These are phyloP conservation scores for Semaprochilodus insignis DNA, from an alignment of 2,797 vertebrate genomes.

Conservation along the genomic window DNA sequence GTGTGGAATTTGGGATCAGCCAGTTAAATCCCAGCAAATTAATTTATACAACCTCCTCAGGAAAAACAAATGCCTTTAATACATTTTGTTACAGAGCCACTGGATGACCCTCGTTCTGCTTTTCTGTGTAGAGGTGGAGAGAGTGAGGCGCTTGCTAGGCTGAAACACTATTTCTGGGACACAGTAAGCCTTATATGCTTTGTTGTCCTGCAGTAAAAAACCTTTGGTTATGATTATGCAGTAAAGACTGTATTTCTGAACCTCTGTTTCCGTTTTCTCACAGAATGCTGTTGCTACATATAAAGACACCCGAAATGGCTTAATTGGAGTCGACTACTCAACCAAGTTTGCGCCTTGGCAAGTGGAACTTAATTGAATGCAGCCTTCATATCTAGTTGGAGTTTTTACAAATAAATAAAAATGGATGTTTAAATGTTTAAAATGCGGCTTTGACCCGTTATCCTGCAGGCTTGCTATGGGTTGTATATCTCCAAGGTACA, in stretches of 20 bases:
- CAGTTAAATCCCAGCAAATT: background rate
- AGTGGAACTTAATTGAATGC: conserved; percentile 27
- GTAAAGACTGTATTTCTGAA: too few relatives aligned
- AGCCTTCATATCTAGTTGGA: background rate
- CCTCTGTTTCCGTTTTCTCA: background rate
- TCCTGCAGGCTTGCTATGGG: conserved; percentile 83
- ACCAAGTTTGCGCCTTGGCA: conserved; percentile 87
- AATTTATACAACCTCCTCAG: background rate
- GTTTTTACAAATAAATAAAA: too few relatives aligned
- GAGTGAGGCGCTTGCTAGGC: conserved; percentile 79
- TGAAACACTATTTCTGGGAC: conserved; percentile 88
- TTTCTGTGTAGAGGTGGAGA: conserved; percentile 85
- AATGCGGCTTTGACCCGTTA: background rate
- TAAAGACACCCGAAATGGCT: conserved; percentile 83
- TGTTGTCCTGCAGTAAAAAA: background rate
- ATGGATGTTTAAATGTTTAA: background rate
- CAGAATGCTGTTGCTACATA: conserved; percentile 83
- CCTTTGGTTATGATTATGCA: background rate
- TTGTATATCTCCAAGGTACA: conserved; percentile 84
- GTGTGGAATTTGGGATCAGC: too few relatives aligned
- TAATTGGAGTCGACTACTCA: conserved; percentile 83
- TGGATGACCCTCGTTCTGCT: conserved; percentile 78
- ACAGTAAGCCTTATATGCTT: conserved; percentile 73
- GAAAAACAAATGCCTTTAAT: too few relatives aligned
- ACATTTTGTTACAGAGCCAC: conserved; percentile 69